Conservation (phyloP, 2,888 invertebrate genomes). For the Synanthedon myopaeformis region DNA sequence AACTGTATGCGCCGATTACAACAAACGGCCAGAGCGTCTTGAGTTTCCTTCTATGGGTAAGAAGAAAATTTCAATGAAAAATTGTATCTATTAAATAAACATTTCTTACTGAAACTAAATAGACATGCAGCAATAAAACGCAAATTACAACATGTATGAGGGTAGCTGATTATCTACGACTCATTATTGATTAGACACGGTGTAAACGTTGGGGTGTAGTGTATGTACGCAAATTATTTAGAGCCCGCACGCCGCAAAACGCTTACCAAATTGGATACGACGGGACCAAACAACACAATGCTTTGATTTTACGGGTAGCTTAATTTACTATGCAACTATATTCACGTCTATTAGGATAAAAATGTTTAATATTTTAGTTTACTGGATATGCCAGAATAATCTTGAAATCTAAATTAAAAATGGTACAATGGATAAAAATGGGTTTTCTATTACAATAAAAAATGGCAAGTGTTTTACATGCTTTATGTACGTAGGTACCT, state of each 20-base stretch:
- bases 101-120: slow-evolving; percentile 1
- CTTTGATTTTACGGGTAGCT: slow-evolving; percentile 1
- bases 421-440: no score
- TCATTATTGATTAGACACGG: slow-evolving; percentile 35
- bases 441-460: no score
- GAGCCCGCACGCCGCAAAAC: background rate
- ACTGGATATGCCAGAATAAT: no score
- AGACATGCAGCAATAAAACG: slow-evolving; percentile 19
- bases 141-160: slow-evolving; percentile 16
- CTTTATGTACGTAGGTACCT: no score
- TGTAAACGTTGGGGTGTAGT: slow-evolving; percentile 18
- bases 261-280: background rate
- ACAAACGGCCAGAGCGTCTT: no score
- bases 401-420: no score
- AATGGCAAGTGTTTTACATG: no score
- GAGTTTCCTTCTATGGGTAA: no score
- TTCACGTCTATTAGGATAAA: no score
- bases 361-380: background rate
- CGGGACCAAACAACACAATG: slow-evolving; percentile 11
- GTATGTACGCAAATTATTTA: slow-evolving; percentile 22
- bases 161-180: slow-evolving; percentile 32
- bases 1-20: no score
- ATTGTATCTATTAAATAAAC: no score
- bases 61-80: slow-evolving; percentile 6
- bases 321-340: no score